These are phyloP conservation scores for Leptopilina syphax DNA, from an alignment of 2,888 invertebrate genomes.

Conservation along the genomic window DNA sequence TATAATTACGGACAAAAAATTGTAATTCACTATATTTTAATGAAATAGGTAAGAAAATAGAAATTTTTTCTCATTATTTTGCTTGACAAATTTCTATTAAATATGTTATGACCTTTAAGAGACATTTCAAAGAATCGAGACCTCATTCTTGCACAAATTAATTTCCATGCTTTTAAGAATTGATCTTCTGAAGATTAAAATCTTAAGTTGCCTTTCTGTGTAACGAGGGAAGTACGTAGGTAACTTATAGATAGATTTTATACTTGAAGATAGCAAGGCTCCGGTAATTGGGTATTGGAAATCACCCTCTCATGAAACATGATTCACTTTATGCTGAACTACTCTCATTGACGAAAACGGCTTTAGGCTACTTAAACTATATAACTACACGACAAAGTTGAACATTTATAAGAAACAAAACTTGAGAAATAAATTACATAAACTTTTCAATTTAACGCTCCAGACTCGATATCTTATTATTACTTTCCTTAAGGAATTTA, in stretches of 20 bases:
- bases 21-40: no score
- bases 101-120: conserved; percentile 9
- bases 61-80: no score
- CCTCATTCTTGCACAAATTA: conserved; percentile 11
- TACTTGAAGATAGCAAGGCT: conserved; percentile 11
- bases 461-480: not conserved
- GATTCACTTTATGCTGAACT: conserved; percentile 34
- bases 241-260: conserved; percentile 13
- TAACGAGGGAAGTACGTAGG: conserved; percentile 26
- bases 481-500: no score
- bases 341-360: conserved; percentile 18
- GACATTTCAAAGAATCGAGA: conserved; percentile 24
- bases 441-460: conserved; percentile 1
- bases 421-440: not conserved
- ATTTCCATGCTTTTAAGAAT: conserved; percentile 18
- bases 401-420: conserved; percentile 10
- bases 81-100: no score
- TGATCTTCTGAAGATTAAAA: conserved; percentile 3
- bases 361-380: conserved; percentile 22
- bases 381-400: conserved; percentile 5
- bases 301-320: conserved; percentile 33
- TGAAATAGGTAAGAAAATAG: no score
- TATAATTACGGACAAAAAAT: no score
- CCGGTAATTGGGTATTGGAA: conserved; percentile 38
- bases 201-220: conserved; percentile 8